A percentile compares a stretch with the other conserved stretches of the same genome.
These are phyloP conservation scores for Sitta carolinensis DNA, from an alignment of 2,797 vertebrate genomes.

Conservation along the genomic window DNA sequence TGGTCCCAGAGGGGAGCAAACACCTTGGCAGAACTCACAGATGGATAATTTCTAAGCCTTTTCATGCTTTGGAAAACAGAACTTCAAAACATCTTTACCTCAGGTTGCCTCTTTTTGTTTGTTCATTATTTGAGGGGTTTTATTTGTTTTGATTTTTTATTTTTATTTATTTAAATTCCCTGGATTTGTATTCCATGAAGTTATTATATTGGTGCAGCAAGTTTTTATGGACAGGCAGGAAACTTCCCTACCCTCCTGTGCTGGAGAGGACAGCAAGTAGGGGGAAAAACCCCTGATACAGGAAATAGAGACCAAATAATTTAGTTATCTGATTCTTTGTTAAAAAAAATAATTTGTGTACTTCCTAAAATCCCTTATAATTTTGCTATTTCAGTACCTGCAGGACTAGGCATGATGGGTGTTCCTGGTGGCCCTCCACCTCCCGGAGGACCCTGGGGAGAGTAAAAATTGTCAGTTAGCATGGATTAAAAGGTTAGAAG, in stretches of 20 bases:
- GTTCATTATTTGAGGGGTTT: neutral
- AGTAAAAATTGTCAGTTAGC: slow-evolving; percentile 42
- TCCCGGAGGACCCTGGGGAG: slow-evolving; percentile 90
- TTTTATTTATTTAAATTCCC: neutral
- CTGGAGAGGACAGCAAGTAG: neutral
- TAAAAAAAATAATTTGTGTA: neutral
- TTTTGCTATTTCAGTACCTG: slow-evolving; percentile 80
- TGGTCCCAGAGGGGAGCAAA: neutral
- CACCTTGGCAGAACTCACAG: neutral
- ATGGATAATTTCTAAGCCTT: neutral
- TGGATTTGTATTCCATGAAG: neutral
- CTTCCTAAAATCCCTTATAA: neutral
- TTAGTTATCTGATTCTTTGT: neutral
- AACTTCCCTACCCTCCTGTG: neutral
- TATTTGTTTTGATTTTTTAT: neutral
- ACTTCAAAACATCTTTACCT: neutral
- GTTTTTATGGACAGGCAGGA: neutral
- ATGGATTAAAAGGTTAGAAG: neutral
- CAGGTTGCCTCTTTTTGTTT: neutral
- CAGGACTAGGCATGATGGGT: slow-evolving; percentile 98
- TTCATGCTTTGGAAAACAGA: neutral
- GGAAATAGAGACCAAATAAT: neutral
- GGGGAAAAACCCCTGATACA: neutral
- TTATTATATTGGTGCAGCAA: neutral
- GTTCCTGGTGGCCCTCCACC: slow-evolving; percentile 96